Conservation (phyloP, 2,113 vertebrate genomes). For the Seriola aureovittata region DNA sequence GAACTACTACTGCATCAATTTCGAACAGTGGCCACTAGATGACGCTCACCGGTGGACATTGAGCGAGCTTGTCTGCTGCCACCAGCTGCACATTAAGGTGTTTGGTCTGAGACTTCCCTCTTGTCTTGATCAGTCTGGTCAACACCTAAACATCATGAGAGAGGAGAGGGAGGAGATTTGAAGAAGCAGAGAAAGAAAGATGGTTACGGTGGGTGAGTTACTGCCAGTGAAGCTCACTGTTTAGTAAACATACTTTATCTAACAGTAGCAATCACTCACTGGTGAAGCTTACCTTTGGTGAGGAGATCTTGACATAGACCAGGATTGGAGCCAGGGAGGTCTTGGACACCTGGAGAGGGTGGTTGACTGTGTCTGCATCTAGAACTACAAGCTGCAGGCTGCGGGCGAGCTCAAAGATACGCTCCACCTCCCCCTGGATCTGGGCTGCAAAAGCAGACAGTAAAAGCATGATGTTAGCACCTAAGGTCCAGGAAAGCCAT, state of each 20-base stretch:
- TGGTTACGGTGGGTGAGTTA: too few relatives aligned
- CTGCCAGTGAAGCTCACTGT: not conserved
- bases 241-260: not conserved
- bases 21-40: constrained; percentile 48
- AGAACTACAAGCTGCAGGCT: constrained; percentile 95
- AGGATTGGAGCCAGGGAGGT: constrained; percentile 96
- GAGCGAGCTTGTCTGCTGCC: constrained; percentile 97
- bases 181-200: constrained; percentile 19
- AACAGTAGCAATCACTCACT: not conserved
- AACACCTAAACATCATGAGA: constrained; percentile 87
- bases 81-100: constrained; percentile 99
- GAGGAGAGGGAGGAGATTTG: not conserved
- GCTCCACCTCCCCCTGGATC: constrained; percentile 98
- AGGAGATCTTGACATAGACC: constrained; percentile 98
- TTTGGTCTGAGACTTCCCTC: constrained; percentile 98
- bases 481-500: not conserved
- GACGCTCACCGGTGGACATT: constrained; percentile 93
- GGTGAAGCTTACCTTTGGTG: constrained; percentile 89
- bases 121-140: constrained; percentile 97
- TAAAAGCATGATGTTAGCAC: not conserved
- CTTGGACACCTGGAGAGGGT: constrained; percentile 96
- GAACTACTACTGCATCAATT: not conserved
- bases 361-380: constrained; percentile 97
- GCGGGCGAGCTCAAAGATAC: constrained; percentile 97
- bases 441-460: constrained; percentile 87